A percentile compares a stretch with the other conserved stretches of the same genome.
Evolutionary conservation across 2,888 invertebrate species (phyloP).

Genomic region (Lasioglossum leucozonium): DNA sequence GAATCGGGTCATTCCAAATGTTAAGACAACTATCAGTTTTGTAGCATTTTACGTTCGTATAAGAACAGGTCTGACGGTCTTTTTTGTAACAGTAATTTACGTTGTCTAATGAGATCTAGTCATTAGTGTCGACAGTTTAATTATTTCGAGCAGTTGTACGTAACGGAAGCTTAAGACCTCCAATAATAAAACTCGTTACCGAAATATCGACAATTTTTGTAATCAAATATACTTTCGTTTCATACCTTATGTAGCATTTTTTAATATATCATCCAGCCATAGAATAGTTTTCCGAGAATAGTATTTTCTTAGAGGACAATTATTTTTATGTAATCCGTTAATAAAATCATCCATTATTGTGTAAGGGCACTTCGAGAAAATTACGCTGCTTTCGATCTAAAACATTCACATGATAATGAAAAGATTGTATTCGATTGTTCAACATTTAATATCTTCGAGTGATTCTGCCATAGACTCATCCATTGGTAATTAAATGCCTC

Average conservation of each 20-base stretch:
- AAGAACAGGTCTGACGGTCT: neutral
- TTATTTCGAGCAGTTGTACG: neutral
- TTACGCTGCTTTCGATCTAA: neutral
- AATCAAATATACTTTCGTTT: neutral
- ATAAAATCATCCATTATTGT: neutral
- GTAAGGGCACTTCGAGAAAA: neutral
- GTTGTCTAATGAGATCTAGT: neutral
- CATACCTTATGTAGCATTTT: neutral
- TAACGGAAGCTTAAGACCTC: too few species aligned
- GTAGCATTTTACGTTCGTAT: neutral
- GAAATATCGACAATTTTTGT: neutral
- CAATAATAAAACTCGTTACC: slow-evolving; percentile 2
- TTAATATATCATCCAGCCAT: neutral
- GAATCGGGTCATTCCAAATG: neutral
- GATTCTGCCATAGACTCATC: neutral
- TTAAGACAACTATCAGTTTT: neutral
- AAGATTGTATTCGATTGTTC: neutral
- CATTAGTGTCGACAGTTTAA: neutral
- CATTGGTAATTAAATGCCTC: neutral
- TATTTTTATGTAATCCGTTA: neutral
- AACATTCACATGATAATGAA: neutral
- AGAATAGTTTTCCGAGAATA: neutral
- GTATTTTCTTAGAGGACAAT: neutral
- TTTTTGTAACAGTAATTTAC: slow-evolving; percentile 1
- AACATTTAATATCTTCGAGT: neutral